Percentiles rank a stretch among this genome's conserved stretches.
phyloP scores from a whole-genome alignment of 2,888 invertebrate genomes.

The Notodonta ziczac region DNA sequence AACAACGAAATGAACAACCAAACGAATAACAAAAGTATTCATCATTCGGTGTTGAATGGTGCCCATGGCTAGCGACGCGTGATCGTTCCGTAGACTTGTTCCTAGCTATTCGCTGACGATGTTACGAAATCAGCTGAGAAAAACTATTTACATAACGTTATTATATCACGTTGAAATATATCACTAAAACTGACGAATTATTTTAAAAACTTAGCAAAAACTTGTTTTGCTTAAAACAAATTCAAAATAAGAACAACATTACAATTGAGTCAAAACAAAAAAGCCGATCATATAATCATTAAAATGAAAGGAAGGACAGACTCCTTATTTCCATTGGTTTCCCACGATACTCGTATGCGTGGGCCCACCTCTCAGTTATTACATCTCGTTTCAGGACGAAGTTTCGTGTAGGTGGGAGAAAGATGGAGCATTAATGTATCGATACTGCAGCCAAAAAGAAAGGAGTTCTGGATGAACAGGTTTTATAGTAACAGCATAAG shows the following conservation, averaged over 20 bases:
- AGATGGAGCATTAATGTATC: slow-evolving; percentile 27
- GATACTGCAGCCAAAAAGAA: slow-evolving; percentile 49
- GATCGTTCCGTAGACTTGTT: slow-evolving; percentile 68
- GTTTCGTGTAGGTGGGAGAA: slow-evolving; percentile 25
- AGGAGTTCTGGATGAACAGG: slow-evolving; percentile 60
- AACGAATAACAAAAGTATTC: slow-evolving; percentile 32
- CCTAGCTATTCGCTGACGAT: slow-evolving; percentile 57
- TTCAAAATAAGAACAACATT: slow-evolving; percentile 36
- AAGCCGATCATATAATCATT: slow-evolving; percentile 57
- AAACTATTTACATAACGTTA: slow-evolving; percentile 64
- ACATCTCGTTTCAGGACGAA: slow-evolving; percentile 45
- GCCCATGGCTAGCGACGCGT: slow-evolving; percentile 64
- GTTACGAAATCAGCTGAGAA: slow-evolving; percentile 70
- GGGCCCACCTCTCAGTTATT: slow-evolving; percentile 38
- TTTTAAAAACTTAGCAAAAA: background rate
- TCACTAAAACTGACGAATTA: slow-evolving; percentile 13
- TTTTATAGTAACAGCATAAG: slow-evolving; percentile 50
- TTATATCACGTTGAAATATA: slow-evolving; percentile 25
- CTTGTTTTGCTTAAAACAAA: slow-evolving; percentile 12
- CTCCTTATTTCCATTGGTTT: slow-evolving; percentile 68
- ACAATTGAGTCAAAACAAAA: slow-evolving; percentile 58
- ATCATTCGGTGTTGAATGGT: slow-evolving; percentile 40
- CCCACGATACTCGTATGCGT: slow-evolving; percentile 65
- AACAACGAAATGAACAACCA: slow-evolving; percentile 12
- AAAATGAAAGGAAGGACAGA: slow-evolving; percentile 74